Conservation (phyloP, 2,113 vertebrate genomes). For the Rhabdomys dilectus region DNA sequence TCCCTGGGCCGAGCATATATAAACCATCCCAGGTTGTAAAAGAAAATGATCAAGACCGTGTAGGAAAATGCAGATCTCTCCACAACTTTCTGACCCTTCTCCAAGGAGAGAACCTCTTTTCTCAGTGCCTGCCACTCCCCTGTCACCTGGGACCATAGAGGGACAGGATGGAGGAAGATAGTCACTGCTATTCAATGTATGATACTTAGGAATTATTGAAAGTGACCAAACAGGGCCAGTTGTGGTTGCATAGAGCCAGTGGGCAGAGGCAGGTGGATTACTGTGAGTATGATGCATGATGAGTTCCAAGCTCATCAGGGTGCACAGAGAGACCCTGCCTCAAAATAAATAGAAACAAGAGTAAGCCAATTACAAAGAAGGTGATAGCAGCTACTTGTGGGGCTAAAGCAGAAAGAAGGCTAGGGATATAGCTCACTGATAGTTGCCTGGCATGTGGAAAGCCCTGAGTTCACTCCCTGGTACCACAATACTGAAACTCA, state of each 20-base stretch:
- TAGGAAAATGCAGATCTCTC: neutral
- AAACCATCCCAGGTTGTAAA: neutral
- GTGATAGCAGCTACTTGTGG: neutral
- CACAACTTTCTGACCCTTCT: neutral
- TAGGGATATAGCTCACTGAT: neutral
- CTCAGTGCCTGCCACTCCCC: neutral
- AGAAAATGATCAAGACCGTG: neutral
- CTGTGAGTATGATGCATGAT: neutral
- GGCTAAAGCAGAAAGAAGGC: neutral
- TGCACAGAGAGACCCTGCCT: neutral
- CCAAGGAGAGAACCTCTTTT: neutral
- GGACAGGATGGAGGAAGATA: neutral
- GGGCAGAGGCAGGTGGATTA: neutral
- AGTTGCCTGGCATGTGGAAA: neutral
- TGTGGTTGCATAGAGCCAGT: neutral
- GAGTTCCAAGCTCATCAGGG: neutral
- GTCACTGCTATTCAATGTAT: neutral
- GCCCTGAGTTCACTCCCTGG: neutral
- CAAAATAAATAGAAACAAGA: neutral
- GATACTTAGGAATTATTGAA: neutral
- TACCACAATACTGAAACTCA: neutral
- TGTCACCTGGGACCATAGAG: neutral
- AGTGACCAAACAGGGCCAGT: neutral
- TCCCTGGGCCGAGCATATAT: no score
- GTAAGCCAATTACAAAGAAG: neutral